Percentiles rank a stretch among this genome's conserved stretches.
These are phyloP conservation scores for Heteropelma amictum DNA, from an alignment of 2,888 invertebrate species.

Conservation along the genomic window DNA sequence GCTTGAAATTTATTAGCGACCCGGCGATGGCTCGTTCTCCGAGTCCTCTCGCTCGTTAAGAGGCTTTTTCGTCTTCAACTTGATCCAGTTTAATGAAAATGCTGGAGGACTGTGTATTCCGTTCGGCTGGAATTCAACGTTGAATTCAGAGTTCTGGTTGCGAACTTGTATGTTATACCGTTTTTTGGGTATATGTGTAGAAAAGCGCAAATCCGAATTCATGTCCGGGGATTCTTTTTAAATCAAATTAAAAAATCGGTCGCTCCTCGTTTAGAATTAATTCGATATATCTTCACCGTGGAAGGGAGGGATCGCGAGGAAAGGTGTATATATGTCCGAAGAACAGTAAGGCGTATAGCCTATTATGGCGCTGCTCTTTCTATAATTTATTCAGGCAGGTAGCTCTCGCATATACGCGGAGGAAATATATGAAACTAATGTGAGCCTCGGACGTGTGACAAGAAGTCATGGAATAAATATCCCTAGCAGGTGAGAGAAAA, in stretches of 20 bases:
- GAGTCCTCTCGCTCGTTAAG: slow-evolving; percentile 30
- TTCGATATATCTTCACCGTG: slow-evolving; percentile 29
- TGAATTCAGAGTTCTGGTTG: no score
- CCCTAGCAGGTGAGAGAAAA: slow-evolving; percentile 51
- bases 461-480: slow-evolving; percentile 50
- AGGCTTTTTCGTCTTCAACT: slow-evolving; percentile 1
- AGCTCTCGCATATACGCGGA: slow-evolving; percentile 29
- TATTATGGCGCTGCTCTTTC: not conserved
- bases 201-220: no score
- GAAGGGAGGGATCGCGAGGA: slow-evolving; percentile 22
- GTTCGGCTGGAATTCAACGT: not conserved
- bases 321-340: slow-evolving; percentile 1
- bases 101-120: not conserved
- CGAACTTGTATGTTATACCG: no score
- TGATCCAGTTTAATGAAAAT: not conserved
- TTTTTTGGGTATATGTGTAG: no score
- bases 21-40: slow-evolving; percentile 11
- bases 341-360: not conserved
- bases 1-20: slow-evolving; percentile 47
- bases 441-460: slow-evolving; percentile 46
- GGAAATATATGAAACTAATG: slow-evolving; percentile 54
- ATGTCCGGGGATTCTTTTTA: no score
- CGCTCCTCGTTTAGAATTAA: no score
- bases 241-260: no score
- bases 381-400: slow-evolving; percentile 51